Conservation (phyloP, 2,888 invertebrate species). For the Cynaeus angustus region DNA sequence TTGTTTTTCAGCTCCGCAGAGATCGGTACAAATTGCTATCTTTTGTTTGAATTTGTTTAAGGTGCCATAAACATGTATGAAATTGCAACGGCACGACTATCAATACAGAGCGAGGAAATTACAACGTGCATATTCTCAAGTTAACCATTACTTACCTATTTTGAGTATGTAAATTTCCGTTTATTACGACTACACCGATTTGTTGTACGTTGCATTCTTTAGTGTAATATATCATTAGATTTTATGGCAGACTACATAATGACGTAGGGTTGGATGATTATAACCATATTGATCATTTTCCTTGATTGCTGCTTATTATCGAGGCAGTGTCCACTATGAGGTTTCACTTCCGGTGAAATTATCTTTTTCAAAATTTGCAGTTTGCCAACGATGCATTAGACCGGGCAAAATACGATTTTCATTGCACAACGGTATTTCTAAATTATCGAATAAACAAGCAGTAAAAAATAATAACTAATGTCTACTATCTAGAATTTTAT, state of each 20-base stretch:
- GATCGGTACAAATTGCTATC: background rate
- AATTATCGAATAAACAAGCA: background rate
- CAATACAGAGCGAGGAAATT: slow-evolving; percentile 1
- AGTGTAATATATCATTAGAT: background rate
- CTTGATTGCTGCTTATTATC: background rate
- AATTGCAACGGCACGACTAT: background rate
- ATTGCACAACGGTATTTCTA: slow-evolving; percentile 6
- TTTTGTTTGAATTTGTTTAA: background rate
- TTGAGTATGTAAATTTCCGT: slow-evolving; percentile 7
- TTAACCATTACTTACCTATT: background rate
- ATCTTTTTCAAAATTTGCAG: background rate
- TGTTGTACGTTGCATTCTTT: background rate
- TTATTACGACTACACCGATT: slow-evolving; percentile 1
- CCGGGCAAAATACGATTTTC: background rate
- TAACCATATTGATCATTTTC: background rate
- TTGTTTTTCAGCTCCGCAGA: background rate
- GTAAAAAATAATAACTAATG: background rate
- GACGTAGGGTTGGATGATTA: background rate
- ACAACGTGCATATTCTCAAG: background rate
- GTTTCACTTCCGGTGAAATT: slow-evolving; percentile 23
- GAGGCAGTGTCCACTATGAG: background rate
- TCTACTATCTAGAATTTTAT: too few relatives aligned
- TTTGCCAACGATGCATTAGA: slow-evolving; percentile 2
- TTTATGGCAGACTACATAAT: background rate
- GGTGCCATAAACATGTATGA: background rate